Evolutionary conservation across 2,888 invertebrate genomes (phyloP).

Genomic region (Macrophya annulata): DNA sequence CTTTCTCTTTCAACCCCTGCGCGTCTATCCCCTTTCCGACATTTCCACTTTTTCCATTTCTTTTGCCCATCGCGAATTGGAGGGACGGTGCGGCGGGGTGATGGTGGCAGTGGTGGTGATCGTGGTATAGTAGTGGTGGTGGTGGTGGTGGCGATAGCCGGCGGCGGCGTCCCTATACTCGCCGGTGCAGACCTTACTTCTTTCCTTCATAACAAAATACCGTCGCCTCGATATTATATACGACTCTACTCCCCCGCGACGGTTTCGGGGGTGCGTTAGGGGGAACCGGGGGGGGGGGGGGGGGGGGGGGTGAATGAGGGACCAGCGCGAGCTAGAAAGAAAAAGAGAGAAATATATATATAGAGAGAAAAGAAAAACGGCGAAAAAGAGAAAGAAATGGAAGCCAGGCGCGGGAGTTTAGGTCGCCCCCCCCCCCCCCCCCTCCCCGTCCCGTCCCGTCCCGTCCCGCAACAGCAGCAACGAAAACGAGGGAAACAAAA

Average conservation of each 20-base stretch:
- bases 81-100: background rate
- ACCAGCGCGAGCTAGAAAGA: slow-evolving; percentile 57
- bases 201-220: slow-evolving; percentile 55
- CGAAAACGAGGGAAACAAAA: slow-evolving; percentile 56
- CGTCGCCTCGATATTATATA: slow-evolving; percentile 56
- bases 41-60: slow-evolving; percentile 41
- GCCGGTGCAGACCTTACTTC: slow-evolving; percentile 23
- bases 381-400: slow-evolving; percentile 49
- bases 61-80: slow-evolving; percentile 1
- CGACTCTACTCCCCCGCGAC: slow-evolving; percentile 23
- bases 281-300: too few relatives aligned
- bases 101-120: background rate
- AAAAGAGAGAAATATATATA: too few relatives aligned
- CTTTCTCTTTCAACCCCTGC: background rate
- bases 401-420: slow-evolving; percentile 21
- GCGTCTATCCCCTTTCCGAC: background rate
- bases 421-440: background rate
- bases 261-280: too few relatives aligned
- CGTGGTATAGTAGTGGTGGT: too few relatives aligned
- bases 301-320: background rate
- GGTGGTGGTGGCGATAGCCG: slow-evolving; percentile 25
- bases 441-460: too few relatives aligned
- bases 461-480: slow-evolving; percentile 12
- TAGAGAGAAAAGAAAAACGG: slow-evolving; percentile 48
- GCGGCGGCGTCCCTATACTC: slow-evolving; percentile 19